phyloP scores from a whole-genome alignment of 2,797 vertebrate genomes.

The Pseudopleuronectes americanus region DNA sequence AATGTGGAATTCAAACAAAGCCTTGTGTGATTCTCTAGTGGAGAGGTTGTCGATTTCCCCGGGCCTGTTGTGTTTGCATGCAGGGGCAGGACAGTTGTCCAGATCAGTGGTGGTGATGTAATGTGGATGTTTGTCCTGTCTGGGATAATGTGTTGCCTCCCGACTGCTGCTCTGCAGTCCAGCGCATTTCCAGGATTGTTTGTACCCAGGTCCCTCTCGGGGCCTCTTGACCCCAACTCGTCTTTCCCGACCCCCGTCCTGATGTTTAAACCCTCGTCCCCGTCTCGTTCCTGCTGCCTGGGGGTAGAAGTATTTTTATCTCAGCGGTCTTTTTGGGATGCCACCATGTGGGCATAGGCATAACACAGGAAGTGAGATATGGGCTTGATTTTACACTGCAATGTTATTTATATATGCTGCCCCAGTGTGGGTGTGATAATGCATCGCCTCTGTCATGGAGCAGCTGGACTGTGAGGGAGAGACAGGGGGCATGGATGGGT shows the following conservation, averaged over 20 bases:
- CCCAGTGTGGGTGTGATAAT: constrained; percentile 41
- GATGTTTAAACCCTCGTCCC: not conserved
- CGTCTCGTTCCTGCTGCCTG: not conserved
- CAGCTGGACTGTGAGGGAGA: constrained; percentile 44
- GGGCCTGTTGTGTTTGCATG: constrained; percentile 38
- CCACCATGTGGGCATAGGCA: not conserved
- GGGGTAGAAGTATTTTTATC: not conserved
- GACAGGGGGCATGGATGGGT: not conserved
- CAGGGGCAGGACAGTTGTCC: not conserved
- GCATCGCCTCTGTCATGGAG: constrained; percentile 48
- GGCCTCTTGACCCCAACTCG: not conserved
- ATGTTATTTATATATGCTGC: constrained; percentile 69
- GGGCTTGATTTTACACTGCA: constrained; percentile 45
- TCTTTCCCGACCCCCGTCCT: not conserved
- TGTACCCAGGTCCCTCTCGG: not conserved
- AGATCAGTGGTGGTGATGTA: constrained; percentile 45
- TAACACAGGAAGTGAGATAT: constrained; percentile 25
- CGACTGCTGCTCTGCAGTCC: not conserved
- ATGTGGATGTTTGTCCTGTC: constrained; percentile 42
- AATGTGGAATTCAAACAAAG: not conserved
- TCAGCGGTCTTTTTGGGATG: not conserved
- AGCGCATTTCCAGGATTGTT: constrained; percentile 14
- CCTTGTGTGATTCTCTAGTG: not conserved
- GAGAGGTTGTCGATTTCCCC: constrained; percentile 33
- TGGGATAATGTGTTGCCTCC: constrained; percentile 3